Conservation (phyloP, 2,113 vertebrate species). For the Paracanthobrama guichenoti region DNA sequence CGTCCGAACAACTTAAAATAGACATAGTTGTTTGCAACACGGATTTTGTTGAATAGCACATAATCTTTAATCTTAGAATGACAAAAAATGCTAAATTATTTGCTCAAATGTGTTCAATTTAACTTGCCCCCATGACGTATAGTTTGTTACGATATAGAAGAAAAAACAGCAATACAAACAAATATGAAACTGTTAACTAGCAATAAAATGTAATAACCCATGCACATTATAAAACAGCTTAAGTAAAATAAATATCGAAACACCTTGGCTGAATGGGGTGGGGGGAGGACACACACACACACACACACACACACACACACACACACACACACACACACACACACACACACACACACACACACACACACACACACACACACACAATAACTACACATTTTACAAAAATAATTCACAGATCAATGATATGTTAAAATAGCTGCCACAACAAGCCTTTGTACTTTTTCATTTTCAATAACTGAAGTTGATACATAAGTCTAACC, state of each 20-base stretch:
- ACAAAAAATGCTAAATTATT: not conserved
- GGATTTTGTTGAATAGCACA: not conserved
- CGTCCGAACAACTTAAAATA: not conserved
- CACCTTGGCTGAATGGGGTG: not conserved
- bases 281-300: not conserved
- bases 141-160: not conserved
- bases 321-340: not conserved
- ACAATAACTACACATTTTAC: not conserved
- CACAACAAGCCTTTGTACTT: not conserved
- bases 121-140: not conserved
- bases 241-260: conserved; percentile 21
- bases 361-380: not conserved
- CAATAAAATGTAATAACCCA: not conserved
- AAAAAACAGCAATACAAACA: not conserved
- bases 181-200: not conserved
- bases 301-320: not conserved
- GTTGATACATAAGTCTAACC: conserved; percentile 6
- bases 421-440: conserved; percentile 3
- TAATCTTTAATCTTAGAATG: not conserved
- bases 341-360: not conserved
- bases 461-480: not conserved
- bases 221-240: not conserved
- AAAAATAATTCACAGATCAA: not conserved
- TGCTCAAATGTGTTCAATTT: not conserved
- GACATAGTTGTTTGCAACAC: not conserved